Evolutionary conservation across 2,888 invertebrate genomes (phyloP), one percentile per base, ranked within the genome.

Genomic region (Apodemia mormo): DNA sequence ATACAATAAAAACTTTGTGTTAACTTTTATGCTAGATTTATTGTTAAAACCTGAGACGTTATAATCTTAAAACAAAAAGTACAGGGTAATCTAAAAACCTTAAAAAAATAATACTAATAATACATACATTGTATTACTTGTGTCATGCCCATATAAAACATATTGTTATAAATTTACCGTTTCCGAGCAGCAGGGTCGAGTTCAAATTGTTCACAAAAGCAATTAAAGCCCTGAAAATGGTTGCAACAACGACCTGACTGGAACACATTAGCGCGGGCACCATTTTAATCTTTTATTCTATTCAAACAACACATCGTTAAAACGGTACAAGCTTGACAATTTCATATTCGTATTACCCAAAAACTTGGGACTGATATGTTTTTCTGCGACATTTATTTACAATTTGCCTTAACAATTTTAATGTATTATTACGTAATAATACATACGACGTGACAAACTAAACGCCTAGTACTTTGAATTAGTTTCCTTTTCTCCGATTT

Each of bases 231-330:
- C 30, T 61, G 61, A 30, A 61, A 61, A 61, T 61, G 61, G 61
- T 61, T 33, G 33, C 61, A 61, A 30, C 58, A 58, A 61, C 61
- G 61, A 61, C 61, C 29, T 33, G 61, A 33, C 33, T 61, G 33
- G 33, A 61, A 12, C 61, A 33, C 61, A 61, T 61, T 61, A 61
- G 30, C 61, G 61, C 33, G 30, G 61, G 14, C 30, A 33, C 61
- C 61, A 61, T 61, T 61, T 61, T 61, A 61, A 61, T 61, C 61
- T 61, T 30, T 61, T 61, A 61, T 49, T 49, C 49, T 58, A 58
- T 58, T 58, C 30, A 12, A 12, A 58, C 58, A 30, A 58, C 29
- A 58, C 29, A 29, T 29, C 58, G 30, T 58, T 58, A 58, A 58
- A 58, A 58, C 58, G 58, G 58, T 58, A 10, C 58, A 30, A 29